Conservation (phyloP, 2,888 invertebrate species). For the Dicyrtomina minuta region DNA sequence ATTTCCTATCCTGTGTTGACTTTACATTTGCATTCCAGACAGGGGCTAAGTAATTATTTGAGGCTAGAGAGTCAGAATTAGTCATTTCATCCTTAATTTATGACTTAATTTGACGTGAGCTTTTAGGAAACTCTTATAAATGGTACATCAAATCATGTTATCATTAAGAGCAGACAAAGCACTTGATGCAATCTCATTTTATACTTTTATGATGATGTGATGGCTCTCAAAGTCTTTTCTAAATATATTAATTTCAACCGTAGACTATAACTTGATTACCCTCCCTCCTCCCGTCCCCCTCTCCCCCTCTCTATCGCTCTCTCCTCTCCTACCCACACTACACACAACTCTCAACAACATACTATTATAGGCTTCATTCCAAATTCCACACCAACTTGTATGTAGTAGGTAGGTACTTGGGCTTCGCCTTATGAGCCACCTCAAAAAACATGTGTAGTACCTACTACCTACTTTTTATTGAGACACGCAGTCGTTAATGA, state of each 20-base stretch:
- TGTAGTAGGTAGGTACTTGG: no score
- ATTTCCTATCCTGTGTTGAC: conserved; percentile 4
- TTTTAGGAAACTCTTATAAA: conserved; percentile 23
- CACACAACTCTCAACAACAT: no score
- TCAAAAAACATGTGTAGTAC: no score
- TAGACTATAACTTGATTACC: neutral
- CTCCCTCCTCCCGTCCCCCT: neutral
- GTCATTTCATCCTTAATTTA: conserved; percentile 35
- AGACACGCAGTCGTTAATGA: neutral
- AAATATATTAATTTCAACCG: no score
- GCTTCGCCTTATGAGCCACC: no score
- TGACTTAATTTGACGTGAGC: conserved; percentile 33
- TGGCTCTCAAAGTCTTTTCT: no score
- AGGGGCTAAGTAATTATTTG: conserved; percentile 18
- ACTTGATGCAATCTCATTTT: neutral
- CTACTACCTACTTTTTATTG: neutral
- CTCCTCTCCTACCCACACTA: no score
- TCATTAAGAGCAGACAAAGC: conserved; percentile 3
- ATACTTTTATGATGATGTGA: neutral
- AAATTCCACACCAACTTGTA: no score
- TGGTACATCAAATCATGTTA: conserved; percentile 9
- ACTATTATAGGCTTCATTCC: no score
- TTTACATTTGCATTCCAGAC: conserved; percentile 2
- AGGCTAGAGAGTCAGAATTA: conserved; percentile 32
- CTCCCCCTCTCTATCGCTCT: no score